Evolutionary conservation across 1,140 invertebrate genomes (phyloP).

Genomic region (Nomia melanderi): DNA sequence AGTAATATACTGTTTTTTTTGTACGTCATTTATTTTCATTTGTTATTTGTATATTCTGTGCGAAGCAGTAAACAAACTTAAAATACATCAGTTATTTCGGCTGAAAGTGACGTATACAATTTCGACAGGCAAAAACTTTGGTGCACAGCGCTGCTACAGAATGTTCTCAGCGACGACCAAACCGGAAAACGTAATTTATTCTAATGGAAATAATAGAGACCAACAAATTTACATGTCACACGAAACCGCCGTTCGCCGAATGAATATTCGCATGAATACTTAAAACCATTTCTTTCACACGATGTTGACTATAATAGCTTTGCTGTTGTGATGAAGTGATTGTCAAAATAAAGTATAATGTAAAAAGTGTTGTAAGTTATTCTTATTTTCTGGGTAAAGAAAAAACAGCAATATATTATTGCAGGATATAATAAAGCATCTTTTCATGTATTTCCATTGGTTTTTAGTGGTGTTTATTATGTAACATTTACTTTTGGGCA

Average conservation of each 20-base stretch:
- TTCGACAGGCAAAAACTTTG: not conserved
- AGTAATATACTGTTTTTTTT: no score
- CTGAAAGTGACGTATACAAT: not conserved
- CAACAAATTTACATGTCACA: constrained; percentile 45
- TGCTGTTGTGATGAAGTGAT: not conserved
- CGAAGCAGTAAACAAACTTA: no score
- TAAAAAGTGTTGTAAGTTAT: not conserved
- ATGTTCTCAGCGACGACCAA: constrained; percentile 14
- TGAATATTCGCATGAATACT: constrained; percentile 55
- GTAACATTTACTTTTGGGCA: no score
- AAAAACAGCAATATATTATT: no score
- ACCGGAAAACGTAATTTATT: constrained; percentile 65
- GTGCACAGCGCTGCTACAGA: not conserved
- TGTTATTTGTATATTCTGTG: no score
- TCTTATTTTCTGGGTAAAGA: not conserved
- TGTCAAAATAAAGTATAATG: not conserved
- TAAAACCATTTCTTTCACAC: constrained; percentile 25
- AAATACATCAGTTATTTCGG: no score
- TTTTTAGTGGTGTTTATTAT: no score
- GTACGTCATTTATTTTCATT: no score
- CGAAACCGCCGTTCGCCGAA: not conserved
- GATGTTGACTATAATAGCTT: constrained; percentile 25
- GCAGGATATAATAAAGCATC: no score
- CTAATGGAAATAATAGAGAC: constrained; percentile 59
- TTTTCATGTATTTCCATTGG: no score